Evolutionary conservation across 1,140 invertebrate genomes (phyloP).

Genomic region (Streblospio benedicti): DNA sequence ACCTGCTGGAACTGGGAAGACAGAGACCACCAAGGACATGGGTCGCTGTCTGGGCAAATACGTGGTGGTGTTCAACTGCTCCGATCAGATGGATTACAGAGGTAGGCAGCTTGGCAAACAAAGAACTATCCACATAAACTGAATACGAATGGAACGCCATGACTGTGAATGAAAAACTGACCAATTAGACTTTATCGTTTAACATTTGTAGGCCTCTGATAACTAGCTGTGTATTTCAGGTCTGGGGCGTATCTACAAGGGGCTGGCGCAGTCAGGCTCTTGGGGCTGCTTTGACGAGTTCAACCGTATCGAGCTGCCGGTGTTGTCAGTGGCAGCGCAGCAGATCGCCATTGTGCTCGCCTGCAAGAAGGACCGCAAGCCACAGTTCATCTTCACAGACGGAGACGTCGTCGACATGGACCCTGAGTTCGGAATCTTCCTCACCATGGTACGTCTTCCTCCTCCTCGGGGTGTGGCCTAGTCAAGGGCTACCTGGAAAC

Average conservation of each 20-base stretch:
- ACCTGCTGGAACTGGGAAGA: constrained; percentile 92
- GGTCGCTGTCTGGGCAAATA: constrained; percentile 94
- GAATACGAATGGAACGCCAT: no score
- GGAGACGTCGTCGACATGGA: constrained; percentile 88
- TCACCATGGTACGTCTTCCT: constrained; percentile 75
- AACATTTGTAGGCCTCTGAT: no score
- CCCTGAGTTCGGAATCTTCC: constrained; percentile 92
- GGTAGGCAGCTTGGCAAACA: no score
- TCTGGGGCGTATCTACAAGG: constrained; percentile 81
- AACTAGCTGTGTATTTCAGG: no score
- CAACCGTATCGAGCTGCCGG: constrained; percentile 89
- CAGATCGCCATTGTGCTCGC: constrained; percentile 85
- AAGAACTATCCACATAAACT: no score
- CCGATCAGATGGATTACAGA: constrained; percentile 97
- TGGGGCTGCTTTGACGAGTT: constrained; percentile 98
- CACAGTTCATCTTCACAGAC: constrained; percentile 83
- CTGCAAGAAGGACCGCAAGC: constrained; percentile 86
- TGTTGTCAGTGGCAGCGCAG: constrained; percentile 90
- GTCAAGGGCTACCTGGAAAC: no score
- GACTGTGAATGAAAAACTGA: no score
- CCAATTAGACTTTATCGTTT: no score
- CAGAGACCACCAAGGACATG: constrained; percentile 97
- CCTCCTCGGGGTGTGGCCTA: not conserved
- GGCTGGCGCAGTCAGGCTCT: constrained; percentile 85
- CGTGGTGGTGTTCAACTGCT: constrained; percentile 96